These are phyloP conservation scores for Muricea muricata DNA, from an alignment of 92 coral and sea anemone genomes.

Conservation along the genomic window DNA sequence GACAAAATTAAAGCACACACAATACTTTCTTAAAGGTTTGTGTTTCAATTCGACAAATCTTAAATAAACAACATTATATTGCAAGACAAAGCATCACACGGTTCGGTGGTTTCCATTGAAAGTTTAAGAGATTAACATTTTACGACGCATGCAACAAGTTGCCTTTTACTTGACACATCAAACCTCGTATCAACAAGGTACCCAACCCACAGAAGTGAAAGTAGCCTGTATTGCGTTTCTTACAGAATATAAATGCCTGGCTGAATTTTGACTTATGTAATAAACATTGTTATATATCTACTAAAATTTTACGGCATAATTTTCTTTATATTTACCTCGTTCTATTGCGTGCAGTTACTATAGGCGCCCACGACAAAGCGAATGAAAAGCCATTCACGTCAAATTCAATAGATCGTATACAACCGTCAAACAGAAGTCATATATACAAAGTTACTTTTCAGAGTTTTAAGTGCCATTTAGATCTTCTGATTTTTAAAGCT, in stretches of 20 bases:
- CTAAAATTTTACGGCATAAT: background rate
- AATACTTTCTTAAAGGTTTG: constrained; percentile 6
- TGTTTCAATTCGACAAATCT: constrained; percentile 12
- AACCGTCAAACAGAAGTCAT: background rate
- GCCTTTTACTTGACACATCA: background rate
- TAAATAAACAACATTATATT: background rate
- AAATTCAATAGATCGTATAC: background rate
- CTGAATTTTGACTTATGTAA: no score
- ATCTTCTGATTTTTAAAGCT: background rate
- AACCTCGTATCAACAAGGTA: background rate
- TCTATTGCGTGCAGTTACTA: background rate
- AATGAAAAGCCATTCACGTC: background rate
- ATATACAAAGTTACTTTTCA: background rate
- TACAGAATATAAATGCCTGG: background rate
- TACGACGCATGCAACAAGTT: constrained; percentile 10
- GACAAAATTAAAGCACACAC: background rate
- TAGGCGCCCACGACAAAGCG: background rate
- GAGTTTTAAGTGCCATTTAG: background rate
- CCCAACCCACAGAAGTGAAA: no score
- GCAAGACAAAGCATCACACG: background rate
- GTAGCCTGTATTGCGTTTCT: no score
- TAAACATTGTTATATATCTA: no score
- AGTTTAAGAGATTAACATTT: background rate
- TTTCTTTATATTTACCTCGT: background rate
- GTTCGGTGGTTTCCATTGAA: background rate